Evolutionary conservation across 2,113 vertebrate species (phyloP), one percentile per base, ranked within the genome.

Genomic region (Saccopteryx leptura): DNA sequence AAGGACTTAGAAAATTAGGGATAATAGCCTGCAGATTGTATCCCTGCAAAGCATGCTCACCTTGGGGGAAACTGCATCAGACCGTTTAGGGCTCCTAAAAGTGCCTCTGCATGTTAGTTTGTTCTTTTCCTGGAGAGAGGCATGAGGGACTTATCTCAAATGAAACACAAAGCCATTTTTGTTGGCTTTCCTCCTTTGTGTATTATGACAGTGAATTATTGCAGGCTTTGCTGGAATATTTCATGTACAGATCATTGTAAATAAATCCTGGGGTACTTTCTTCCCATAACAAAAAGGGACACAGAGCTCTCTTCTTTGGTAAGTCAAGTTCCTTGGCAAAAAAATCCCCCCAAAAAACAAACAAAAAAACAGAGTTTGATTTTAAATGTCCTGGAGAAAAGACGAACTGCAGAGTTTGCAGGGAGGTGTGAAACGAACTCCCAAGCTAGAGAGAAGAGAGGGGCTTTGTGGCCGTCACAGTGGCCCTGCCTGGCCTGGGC

Each of bases 111-210:
- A n/a, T 97, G 95, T 97, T 26, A 74, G 56, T 95, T 97, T 91
- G n/a, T 80, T 97, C 97, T 98, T 93, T 94, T 97, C 91, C 74
- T 91, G 65, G 96, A 97, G 96, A 97, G 94, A 89, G 92, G 61
- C 15, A 33, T 81, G 89, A 92, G 94, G 94, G 78, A 98, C 94
- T 97, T 78, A 91, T 80, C 86, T 89, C 93, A 97, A 95, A 96
- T 88, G 95, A 98, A 97, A 97, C 79, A 75, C 92, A 96, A 97
- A 93, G 91, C 95, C 90, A 23, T 97, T 98, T 97, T 97, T 94
- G 82, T 95, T 98, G 98, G 96, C 95, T 33, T 94, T 46, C 33
- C 10, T 95, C 54, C 87, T 97, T 66, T 14, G 50, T 33, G 10
- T 94, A 85, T 97, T 95, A 97, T 94, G 89, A 95, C 95, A 97